Conservation (phyloP, 2,797 vertebrate genomes). For the Phalanger gymnotis region DNA sequence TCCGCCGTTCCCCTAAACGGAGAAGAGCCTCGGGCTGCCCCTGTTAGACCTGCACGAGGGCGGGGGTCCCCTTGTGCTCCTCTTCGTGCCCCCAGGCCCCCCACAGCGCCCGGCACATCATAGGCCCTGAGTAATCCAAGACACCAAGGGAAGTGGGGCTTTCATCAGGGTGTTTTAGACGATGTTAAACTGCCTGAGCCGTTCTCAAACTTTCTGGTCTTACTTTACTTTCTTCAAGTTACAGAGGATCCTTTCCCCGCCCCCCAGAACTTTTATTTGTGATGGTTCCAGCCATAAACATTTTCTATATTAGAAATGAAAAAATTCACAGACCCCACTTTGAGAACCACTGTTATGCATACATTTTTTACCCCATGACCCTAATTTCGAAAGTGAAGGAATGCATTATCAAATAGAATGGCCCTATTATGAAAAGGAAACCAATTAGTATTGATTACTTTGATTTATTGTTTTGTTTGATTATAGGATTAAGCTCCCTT, state of each 20-base stretch:
- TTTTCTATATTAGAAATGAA: background rate
- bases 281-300: background rate
- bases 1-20: too few relatives aligned
- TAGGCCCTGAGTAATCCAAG: background rate
- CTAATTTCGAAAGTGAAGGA: background rate
- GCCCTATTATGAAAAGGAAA: background rate
- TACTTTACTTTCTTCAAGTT: conserved; percentile 1
- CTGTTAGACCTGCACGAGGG: too few relatives aligned
- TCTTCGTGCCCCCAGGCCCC: too few relatives aligned
- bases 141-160: background rate
- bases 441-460: background rate
- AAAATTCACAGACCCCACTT: background rate
- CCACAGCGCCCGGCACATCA: too few relatives aligned
- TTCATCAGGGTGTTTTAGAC: background rate
- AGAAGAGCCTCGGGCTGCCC: too few relatives aligned
- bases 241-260: background rate
- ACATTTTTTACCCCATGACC: background rate
- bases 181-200: background rate
- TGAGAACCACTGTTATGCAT: background rate
- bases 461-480: background rate
- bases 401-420: background rate
- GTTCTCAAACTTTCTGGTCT: background rate
- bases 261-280: background rate
- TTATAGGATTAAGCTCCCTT: too few relatives aligned
- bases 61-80: too few relatives aligned